phyloP scores from a whole-genome alignment of 64 coral and sea anemone genomes.

The Montipora foliosa region DNA sequence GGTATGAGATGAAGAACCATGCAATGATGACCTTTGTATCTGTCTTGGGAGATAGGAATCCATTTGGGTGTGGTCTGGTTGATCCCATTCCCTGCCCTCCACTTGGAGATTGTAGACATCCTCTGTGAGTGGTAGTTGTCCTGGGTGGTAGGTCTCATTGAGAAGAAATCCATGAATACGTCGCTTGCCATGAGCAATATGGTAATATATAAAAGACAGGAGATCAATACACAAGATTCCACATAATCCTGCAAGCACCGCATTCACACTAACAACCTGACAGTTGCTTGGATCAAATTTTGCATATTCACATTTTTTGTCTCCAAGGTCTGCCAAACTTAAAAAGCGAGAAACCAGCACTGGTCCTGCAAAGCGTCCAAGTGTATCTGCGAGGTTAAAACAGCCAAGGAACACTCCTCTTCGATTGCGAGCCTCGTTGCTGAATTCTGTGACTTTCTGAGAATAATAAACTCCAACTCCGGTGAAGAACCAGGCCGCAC shows the following conservation, averaged over 20 bases:
- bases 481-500: constrained; percentile 86
- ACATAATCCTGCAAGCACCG: constrained; percentile 58
- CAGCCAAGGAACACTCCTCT: constrained; percentile 88
- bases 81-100: neutral
- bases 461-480: constrained; percentile 90
- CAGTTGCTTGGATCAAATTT: constrained; percentile 75
- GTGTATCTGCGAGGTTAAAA: constrained; percentile 88
- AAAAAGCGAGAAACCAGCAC: constrained; percentile 65
- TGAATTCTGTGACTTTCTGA: constrained; percentile 93
- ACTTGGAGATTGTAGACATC: neutral
- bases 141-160: constrained; percentile 61
- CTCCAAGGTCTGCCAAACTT: constrained; percentile 35
- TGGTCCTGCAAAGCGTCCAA: constrained; percentile 90
- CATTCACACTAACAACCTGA: constrained; percentile 73
- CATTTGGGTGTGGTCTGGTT: constrained; percentile 6
- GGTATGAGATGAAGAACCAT: neutral
- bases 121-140: neutral
- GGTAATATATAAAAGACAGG: constrained; percentile 73
- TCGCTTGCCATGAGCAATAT: constrained; percentile 74
- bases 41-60: constrained; percentile 21
- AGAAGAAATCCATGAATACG: constrained; percentile 76
- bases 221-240: constrained; percentile 38
- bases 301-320: constrained; percentile 35
- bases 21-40: constrained; percentile 13
- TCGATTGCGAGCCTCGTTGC: constrained; percentile 90